These are phyloP conservation scores for Maconellicoccus hirsutus DNA, from an alignment of 1,140 invertebrate genomes.

Conservation along the genomic window DNA sequence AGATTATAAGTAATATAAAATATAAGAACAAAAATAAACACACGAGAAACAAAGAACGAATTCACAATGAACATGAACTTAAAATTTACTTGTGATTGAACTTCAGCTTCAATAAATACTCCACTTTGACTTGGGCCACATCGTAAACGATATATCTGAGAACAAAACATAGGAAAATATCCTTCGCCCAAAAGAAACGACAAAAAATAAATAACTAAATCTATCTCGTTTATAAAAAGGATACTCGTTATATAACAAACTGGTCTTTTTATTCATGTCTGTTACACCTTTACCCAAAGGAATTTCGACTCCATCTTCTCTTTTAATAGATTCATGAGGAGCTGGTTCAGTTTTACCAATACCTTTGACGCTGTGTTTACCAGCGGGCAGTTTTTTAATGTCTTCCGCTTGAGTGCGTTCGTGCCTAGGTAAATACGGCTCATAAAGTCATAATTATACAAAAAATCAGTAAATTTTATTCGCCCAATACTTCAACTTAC, in stretches of 20 bases:
- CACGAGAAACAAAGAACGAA: neutral
- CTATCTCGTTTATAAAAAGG: constrained; percentile 36
- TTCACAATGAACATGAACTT: neutral
- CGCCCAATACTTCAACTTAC: constrained; percentile 52
- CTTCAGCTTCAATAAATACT: constrained; percentile 65
- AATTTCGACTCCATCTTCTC: constrained; percentile 54
- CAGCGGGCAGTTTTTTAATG: constrained; percentile 62
- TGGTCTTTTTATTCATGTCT: constrained; percentile 35
- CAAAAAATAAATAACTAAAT: no score
- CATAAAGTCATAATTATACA: neutral
- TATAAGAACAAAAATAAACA: no score
- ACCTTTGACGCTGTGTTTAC: constrained; percentile 70
- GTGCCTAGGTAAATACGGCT: constrained; percentile 15
- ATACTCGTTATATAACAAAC: constrained; percentile 77
- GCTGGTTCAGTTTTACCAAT: constrained; percentile 62
- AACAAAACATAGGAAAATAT: constrained; percentile 37
- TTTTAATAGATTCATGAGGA: constrained; percentile 37
- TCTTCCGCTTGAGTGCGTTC: constrained; percentile 46
- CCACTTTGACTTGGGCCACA: constrained; percentile 70
- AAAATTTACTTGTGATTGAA: constrained; percentile 46
- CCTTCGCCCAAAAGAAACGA: neutral
- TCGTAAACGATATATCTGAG: constrained; percentile 80
- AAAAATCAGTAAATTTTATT: constrained; percentile 24
- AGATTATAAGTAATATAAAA: no score
- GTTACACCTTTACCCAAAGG: constrained; percentile 54